Percentiles rank a stretch among this genome's conserved stretches.
Evolutionary conservation across 2,797 vertebrate species (phyloP).

Genomic region (Pangasius krempfi): DNA sequence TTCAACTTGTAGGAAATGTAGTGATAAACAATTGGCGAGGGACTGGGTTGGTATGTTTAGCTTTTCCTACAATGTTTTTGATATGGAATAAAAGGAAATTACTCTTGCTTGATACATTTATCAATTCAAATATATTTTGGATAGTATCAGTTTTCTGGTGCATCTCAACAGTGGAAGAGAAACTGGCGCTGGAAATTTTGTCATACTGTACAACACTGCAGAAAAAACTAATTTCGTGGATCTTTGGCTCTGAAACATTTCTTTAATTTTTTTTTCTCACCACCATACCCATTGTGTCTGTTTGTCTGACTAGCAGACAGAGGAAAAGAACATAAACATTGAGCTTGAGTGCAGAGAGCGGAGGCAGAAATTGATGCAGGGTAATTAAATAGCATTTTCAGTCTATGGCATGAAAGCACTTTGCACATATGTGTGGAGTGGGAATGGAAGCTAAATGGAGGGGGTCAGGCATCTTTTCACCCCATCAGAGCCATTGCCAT

Average conservation of each 20-base stretch:
- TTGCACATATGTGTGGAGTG: slow-evolving; percentile 9
- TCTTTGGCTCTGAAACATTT: not conserved
- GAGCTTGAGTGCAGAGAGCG: slow-evolving; percentile 25
- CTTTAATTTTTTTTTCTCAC: not conserved
- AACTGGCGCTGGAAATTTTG: not conserved
- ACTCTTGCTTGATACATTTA: not conserved
- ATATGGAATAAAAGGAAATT: not conserved
- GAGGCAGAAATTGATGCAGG: slow-evolving; percentile 48
- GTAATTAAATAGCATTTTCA: slow-evolving; percentile 54
- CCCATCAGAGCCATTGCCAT: slow-evolving; percentile 35
- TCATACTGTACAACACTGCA: not conserved
- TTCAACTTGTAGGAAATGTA: not conserved
- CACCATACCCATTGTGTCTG: not conserved
- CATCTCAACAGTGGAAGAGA: not conserved
- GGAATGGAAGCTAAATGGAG: not conserved
- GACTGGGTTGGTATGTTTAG: not conserved
- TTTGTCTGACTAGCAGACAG: slow-evolving; percentile 8
- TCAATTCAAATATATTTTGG: not conserved
- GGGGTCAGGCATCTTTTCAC: slow-evolving; percentile 12
- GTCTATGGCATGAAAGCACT: slow-evolving; percentile 41
- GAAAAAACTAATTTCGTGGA: not conserved
- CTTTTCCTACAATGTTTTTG: not conserved
- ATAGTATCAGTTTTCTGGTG: not conserved
- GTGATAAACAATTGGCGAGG: not conserved
- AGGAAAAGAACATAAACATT: not conserved